A percentile compares a stretch with the other conserved stretches of the same genome.
Evolutionary conservation across 1,140 invertebrate genomes (phyloP).

Genomic region (Drepana arcuata): DNA sequence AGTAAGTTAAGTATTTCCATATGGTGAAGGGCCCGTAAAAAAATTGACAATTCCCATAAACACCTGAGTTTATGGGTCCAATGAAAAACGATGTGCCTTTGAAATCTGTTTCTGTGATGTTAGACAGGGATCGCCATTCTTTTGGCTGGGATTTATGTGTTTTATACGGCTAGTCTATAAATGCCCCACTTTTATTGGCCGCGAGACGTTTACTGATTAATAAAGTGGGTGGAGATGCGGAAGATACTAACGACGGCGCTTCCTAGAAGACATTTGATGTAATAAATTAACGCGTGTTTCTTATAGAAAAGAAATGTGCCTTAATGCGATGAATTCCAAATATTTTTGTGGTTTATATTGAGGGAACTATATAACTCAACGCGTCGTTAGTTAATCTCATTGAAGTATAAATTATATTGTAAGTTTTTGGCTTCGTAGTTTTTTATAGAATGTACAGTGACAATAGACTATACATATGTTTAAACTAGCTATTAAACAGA

Average conservation of each 20-base stretch:
- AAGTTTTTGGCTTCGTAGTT: too few relatives aligned
- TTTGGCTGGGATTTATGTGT: constrained; percentile 55
- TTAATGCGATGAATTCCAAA: too few relatives aligned
- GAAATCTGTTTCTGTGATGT: constrained; percentile 61
- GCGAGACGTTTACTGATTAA: constrained; percentile 66
- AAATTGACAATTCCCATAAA: constrained; percentile 39
- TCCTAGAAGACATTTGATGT: constrained; percentile 39
- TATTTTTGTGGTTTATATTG: too few relatives aligned
- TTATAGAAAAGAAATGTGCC: constrained; percentile 3
- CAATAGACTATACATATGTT: too few relatives aligned
- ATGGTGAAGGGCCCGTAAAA: constrained; percentile 15
- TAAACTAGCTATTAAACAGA: too few relatives aligned
- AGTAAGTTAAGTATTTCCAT: constrained; percentile 13
- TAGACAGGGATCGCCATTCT: constrained; percentile 47
- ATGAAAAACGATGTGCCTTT: constrained; percentile 56
- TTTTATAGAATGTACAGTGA: too few relatives aligned
- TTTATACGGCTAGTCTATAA: constrained; percentile 63
- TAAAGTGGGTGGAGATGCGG: constrained; percentile 61
- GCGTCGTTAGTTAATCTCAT: too few relatives aligned
- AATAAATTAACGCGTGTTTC: constrained; percentile 3
- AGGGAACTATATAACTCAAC: too few relatives aligned
- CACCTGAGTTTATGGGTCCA: constrained; percentile 49
- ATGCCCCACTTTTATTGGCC: constrained; percentile 60
- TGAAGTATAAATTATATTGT: too few relatives aligned
- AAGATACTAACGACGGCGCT: constrained; percentile 45